Evolutionary conservation across 2,113 vertebrate species (phyloP).

Genomic region (Ptilorrhoa leucosticta): DNA sequence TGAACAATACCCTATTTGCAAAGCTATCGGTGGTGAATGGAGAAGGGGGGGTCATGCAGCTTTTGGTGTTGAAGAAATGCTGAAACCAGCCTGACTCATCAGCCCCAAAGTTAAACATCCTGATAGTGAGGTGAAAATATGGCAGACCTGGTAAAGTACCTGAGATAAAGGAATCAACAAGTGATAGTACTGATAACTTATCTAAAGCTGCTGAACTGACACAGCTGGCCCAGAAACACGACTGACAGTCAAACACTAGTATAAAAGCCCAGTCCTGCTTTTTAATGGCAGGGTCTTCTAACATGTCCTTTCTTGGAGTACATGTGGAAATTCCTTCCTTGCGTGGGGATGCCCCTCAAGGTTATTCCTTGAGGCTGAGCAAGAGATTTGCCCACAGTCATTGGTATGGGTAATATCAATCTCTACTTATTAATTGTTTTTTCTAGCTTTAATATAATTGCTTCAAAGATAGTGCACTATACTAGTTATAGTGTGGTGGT

Average conservation of each 20-base stretch:
- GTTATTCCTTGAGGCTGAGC: neutral
- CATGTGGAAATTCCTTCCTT: neutral
- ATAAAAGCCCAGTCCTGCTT: neutral
- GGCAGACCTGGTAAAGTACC: neutral
- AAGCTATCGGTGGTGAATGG: neutral
- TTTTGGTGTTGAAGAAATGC: neutral
- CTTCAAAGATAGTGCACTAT: neutral
- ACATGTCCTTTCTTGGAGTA: neutral
- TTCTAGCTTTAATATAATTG: neutral
- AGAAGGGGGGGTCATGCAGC: neutral
- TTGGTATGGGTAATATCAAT: neutral
- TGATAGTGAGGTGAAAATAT: neutral
- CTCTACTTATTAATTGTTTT: neutral
- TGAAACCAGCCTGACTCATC: neutral
- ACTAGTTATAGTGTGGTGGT: neutral
- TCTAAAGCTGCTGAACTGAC: neutral
- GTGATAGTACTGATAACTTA: neutral
- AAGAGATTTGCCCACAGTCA: neutral
- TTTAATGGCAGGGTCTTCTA: neutral
- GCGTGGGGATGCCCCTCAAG: neutral
- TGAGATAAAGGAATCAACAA: neutral
- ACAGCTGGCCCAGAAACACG: neutral
- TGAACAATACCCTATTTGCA: neutral
- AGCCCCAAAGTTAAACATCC: neutral
- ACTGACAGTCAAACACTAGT: neutral